Evolutionary conservation across 2,797 vertebrate genomes (phyloP).

Genomic region (Cryptoblepharus egeriae): DNA sequence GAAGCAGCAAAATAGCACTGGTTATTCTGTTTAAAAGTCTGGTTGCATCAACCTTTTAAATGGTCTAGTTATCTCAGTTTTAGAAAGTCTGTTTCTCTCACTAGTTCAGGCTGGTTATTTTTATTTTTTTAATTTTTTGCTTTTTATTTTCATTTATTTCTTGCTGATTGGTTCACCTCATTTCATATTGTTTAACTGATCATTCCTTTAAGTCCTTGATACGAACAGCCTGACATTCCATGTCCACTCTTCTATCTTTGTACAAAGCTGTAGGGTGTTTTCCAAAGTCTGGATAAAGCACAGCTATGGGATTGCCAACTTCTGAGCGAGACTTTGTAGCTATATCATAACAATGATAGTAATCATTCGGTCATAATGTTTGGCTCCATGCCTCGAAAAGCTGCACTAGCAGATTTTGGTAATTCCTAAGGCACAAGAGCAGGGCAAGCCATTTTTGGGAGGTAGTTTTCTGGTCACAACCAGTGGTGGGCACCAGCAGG

Average conservation of each 20-base stretch:
- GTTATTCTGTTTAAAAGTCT: no score
- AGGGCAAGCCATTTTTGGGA: not conserved
- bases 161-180: not conserved
- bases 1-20: constrained; percentile 14
- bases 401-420: not conserved
- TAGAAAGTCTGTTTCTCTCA: not conserved
- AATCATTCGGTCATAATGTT: not conserved
- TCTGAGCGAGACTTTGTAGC: not conserved
- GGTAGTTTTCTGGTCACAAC: not conserved
- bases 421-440: not conserved
- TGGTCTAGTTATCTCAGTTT: not conserved
- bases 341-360: not conserved
- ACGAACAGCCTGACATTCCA: not conserved
- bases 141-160: not conserved
- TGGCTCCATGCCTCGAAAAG: no score
- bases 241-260: not conserved
- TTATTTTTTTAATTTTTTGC: not conserved
- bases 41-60: not conserved
- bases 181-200: not conserved
- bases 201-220: constrained; percentile 14
- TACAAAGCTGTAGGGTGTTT: not conserved
- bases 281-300: constrained; percentile 13
- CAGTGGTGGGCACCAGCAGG: no score
- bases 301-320: not conserved
- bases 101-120: not conserved